Conservation (phyloP, 2,113 vertebrate genomes). For the Spheniscus mendiculus region DNA sequence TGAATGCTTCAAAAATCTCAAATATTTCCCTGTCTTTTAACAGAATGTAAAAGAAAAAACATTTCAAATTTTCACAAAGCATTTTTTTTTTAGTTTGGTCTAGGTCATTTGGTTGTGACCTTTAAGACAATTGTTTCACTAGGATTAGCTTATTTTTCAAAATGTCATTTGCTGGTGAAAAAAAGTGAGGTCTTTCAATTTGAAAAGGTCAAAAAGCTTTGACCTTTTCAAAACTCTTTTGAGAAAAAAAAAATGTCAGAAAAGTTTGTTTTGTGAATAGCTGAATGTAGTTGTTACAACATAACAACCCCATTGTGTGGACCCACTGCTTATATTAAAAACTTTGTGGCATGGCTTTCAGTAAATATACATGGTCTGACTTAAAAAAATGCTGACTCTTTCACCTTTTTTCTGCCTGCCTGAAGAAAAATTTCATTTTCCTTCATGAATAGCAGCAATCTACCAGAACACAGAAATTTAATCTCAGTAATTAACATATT, state of each 20-base stretch:
- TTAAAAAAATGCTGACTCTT: background rate
- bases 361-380: background rate
- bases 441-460: background rate
- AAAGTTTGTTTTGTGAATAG: slow-evolving; percentile 58
- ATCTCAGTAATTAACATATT: background rate
- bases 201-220: slow-evolving; percentile 68
- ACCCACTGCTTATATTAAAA: background rate
- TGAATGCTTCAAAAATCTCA: background rate
- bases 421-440: background rate
- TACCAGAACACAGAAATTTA: background rate
- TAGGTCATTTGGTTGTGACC: slow-evolving; percentile 59
- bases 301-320: background rate
- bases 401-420: background rate
- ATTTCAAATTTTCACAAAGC: background rate
- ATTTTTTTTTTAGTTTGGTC: slow-evolving; percentile 9
- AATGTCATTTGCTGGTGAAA: slow-evolving; percentile 62
- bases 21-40: background rate
- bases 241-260: slow-evolving; percentile 53
- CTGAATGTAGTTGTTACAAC: slow-evolving; percentile 7
- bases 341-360: background rate
- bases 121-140: slow-evolving; percentile 65
- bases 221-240: slow-evolving; percentile 63
- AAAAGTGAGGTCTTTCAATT: slow-evolving; percentile 56
- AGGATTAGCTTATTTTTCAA: slow-evolving; percentile 59
- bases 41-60: background rate